Evolutionary conservation across 2,888 invertebrate genomes (phyloP), one percentile per base, ranked within the genome.

Genomic region (Lithodes maja): DNA sequence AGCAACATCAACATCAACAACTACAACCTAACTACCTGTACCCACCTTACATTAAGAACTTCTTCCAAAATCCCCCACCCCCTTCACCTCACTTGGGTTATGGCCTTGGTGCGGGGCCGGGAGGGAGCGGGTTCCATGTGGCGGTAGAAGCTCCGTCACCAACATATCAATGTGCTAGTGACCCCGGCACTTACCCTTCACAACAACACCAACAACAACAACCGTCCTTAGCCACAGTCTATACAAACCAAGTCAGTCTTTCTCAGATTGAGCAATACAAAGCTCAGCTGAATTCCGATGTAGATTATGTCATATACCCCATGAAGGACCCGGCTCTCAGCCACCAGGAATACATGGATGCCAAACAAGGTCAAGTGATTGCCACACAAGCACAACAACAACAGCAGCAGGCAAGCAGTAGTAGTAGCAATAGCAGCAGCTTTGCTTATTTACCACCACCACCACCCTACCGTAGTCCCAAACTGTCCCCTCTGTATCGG

Each of bases 221-320:
- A 9, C 96, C 96, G 0, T 95, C 96, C 75, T 94, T 97, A 2
- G 96, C 97, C 0, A 96, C 97, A 0, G 95, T 96, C 0, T 96
- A 96, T 92, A 95, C 96, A 68, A 95, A 92, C 80, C 96, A 96
- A 92, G 94, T 96, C 77, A 96, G 96, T 0, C 80, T 88, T 52
- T 96, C 96, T 52, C 97, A 97, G 93, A 96, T 97, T 91, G 97
- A 97, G 92, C 96, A 97, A 93, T 98, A 97, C 93, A 97, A 97
- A 93, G 97, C 97, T 93, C 98, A 98, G 93, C 95, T 98, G 87
- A 97, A 97, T 93, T 98, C 98, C 90, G 98, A 98, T 93, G 97
- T 97, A 2, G 98, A 98, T 94, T 98, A 97, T 93, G 98, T 98
- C 5, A 97, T 98, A 93, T 98, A 97, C 93, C 98, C 98, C 0